Conservation (phyloP, 2,888 invertebrate species). For the Pycnomerus fuliginosus region DNA sequence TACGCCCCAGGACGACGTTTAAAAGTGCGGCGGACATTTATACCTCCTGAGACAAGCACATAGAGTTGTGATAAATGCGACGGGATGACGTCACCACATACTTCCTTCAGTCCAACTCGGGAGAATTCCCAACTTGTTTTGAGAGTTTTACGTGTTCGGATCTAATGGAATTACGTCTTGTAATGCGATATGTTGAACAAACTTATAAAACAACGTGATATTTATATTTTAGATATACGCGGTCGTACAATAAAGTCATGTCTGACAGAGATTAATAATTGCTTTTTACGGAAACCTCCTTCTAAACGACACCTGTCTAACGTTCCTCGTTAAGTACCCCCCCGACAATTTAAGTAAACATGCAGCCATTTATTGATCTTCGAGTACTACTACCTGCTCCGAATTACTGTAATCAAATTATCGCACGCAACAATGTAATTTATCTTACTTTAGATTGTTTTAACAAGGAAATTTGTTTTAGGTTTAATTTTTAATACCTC, state of each 20-base stretch:
- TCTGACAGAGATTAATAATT: too few relatives aligned
- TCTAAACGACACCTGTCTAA: too few relatives aligned
- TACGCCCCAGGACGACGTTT: constrained; percentile 10
- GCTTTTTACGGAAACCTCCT: too few relatives aligned
- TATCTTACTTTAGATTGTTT: constrained; percentile 36
- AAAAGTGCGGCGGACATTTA: constrained; percentile 3
- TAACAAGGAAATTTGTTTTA: constrained; percentile 19
- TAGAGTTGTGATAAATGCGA: constrained; percentile 21
- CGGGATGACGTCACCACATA: constrained; percentile 22
- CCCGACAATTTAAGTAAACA: constrained; percentile 1
- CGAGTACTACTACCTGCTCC: constrained; percentile 6
- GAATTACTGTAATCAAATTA: constrained; percentile 44
- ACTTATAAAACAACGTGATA: constrained; percentile 26
- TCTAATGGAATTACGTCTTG: constrained; percentile 33
- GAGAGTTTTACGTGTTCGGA: constrained; percentile 33
- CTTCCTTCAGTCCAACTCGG: constrained; percentile 18
- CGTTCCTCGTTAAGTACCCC: neutral
- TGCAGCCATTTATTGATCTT: constrained; percentile 7
- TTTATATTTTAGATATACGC: too few relatives aligned
- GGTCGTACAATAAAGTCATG: too few relatives aligned
- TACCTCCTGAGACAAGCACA: constrained; percentile 6
- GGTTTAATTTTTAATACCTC: too few relatives aligned
- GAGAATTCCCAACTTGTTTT: constrained; percentile 34
- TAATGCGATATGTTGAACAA: constrained; percentile 32
- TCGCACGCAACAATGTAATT: constrained; percentile 44